Evolutionary conservation across 1,140 invertebrate genomes (phyloP), one percentile per base, ranked within the genome.

Genomic region (Drosophila ananassae): DNA sequence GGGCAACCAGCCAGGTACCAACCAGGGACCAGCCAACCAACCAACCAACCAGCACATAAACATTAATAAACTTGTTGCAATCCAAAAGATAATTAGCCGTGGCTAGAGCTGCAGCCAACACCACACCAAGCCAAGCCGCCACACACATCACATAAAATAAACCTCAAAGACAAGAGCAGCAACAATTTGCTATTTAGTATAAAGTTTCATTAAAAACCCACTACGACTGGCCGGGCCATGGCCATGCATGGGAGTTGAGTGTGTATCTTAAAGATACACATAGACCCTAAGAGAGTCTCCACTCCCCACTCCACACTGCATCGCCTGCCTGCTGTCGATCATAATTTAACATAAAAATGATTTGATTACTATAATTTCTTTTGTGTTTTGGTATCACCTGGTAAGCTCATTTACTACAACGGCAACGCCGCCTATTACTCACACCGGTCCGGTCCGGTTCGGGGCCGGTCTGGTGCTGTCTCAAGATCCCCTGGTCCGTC

Each of bases 331-430:
- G 83, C 83, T 89, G 83, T 89, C 83, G 83, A 89, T 89, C 83
- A 89, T 89, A 89, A 89, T 89, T 89, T 89, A 89, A 89, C 83
- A 89, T 89, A 89, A 89, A 89, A 89, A 89, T 89, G 83, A 89
- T 89, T 89, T 89, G 83, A 89, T 89, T 89, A 89, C 83, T 89
- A 89, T 89, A 89, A 89, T 89, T 89, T 89, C 83, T 89, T 89
- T 89, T 89, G 83, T 89, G 83, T 89, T 89, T 89, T 89, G 83
- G 84, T 89, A 89, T 89, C 83, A 89, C 83, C 83, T 89, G 83
- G 83, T 89, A 89, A 89, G 83, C 83, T 89, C 83, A 89, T 89
- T 89, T 89, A 89, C 83, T 89, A 89, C 83, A 89, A 89, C 84
- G 64, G 76, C 83, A 89, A 89, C 83, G 83, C 83, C 83, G 83